A percentile compares a stretch with the other conserved stretches of the same genome.
These are phyloP conservation scores for Microctonus hyperodae DNA, from an alignment of 2,888 invertebrate genomes.

Conservation along the genomic window DNA sequence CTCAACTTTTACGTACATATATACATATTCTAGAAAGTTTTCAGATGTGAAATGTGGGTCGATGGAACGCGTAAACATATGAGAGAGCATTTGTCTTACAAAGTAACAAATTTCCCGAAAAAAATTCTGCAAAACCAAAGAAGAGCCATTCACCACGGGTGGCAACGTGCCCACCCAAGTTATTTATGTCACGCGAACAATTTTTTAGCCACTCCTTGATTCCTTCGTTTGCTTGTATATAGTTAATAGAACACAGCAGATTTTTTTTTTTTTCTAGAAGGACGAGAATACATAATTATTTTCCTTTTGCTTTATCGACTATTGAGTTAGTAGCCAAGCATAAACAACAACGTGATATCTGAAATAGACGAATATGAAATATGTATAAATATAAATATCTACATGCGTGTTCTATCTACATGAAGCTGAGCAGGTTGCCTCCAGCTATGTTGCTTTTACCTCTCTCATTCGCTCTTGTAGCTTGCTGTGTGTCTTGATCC, in stretches of 20 bases:
- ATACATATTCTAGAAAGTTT: not conserved
- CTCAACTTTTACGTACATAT: not conserved
- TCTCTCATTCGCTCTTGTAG: not conserved
- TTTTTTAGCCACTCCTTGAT: constrained; percentile 22
- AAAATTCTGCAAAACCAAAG: constrained; percentile 15
- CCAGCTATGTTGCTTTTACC: constrained; percentile 39
- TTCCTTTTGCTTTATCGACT: not conserved
- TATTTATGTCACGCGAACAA: constrained; percentile 19
- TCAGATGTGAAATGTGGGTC: not conserved
- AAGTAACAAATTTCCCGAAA: not conserved
- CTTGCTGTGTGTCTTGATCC: no score
- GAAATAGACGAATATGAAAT: not conserved
- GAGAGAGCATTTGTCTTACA: no score
- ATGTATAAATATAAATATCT: constrained; percentile 18
- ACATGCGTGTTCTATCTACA: constrained; percentile 31
- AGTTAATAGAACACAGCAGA: no score
- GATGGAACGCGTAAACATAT: no score
- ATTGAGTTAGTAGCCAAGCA: constrained; percentile 1
- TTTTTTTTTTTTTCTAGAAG: no score
- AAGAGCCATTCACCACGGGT: constrained; percentile 11
- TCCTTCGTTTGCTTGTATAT: not conserved
- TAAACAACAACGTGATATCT: not conserved
- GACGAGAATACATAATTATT: not conserved
- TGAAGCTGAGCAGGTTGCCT: constrained; percentile 32
- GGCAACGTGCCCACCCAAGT: constrained; percentile 18